Base-by-base conservation (phyloP, 2,113 vertebrate genomes). In the Ibidorhyncha struthersii region DNA sequence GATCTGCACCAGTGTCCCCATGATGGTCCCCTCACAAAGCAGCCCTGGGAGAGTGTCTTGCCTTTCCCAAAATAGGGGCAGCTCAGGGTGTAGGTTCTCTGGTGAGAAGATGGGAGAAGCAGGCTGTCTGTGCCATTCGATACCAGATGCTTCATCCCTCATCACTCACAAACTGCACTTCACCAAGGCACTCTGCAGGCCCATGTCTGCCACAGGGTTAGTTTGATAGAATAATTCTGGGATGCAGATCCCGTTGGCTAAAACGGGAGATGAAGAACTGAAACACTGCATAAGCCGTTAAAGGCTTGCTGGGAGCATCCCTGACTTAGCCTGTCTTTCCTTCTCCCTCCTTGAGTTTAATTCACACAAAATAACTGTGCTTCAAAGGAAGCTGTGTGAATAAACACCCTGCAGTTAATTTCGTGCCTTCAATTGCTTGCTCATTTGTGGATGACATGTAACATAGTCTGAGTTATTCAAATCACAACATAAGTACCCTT, bases 331-430 rank as follows among this genome's bases (percentile, higher is more conserved):
- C 61, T 89, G 85, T 84, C 78, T 83, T 84, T 55, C 49, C 61
- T 86, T 91, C 81, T 76, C 40, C 89, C 71, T 78, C 90, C 79
- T 81, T 14, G 53, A 76, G 71, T 74, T 93, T 59, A 34, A 67
- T 92, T 65, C 91, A 69, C 92, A 65, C 82, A 43, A 80, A 97
- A 70, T 94, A 94, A 95, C 94, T 82, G 90, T 82, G 91, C 94
- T 96, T 97, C 96, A 97, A 97, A 98, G 96, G 67, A 50, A 94
- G 63, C 95, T 69, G 70, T 29, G 79, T 77, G 95, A 89, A 96
- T 93, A 97, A 97, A 96, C 85, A 92, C 94, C 96, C 95, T 73
- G 91, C 93, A 94, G 97, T 97, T 96, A 96, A 98, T 96, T 96
- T 41, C 94, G 96, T 95, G 93, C 93, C 95, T 97, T 95, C 95